Conservation (phyloP, 2,888 invertebrate genomes). For the Uloborus plumipes region DNA sequence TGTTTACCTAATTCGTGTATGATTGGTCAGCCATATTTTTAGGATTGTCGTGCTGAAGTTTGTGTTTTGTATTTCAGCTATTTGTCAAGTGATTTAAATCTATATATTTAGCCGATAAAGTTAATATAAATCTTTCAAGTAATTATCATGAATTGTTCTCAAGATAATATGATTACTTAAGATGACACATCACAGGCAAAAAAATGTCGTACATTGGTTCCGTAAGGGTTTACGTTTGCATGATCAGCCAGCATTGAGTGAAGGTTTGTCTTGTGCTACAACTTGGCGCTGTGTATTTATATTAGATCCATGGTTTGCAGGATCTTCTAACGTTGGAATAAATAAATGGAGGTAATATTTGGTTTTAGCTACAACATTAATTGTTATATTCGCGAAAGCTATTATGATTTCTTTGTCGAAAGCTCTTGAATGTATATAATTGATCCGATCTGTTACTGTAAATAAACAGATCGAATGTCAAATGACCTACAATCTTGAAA, state of each 20-base stretch:
- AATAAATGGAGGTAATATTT: conserved; percentile 87
- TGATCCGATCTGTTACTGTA: too few species aligned
- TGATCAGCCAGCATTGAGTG: conserved; percentile 85
- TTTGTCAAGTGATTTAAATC: conserved; percentile 1
- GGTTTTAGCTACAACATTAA: too few species aligned
- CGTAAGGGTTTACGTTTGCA: conserved; percentile 87
- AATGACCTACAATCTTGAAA: too few species aligned
- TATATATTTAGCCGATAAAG: not conserved
- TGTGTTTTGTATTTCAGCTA: not conserved
- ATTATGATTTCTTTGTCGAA: too few species aligned
- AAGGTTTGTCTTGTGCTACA: conserved; percentile 79
- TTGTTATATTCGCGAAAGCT: too few species aligned
- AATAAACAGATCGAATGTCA: too few species aligned
- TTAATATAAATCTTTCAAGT: not conserved
- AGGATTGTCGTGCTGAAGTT: not conserved
- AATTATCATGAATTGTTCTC: conserved; percentile 39
- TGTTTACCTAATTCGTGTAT: conserved; percentile 13
- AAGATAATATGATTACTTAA: conserved; percentile 49
- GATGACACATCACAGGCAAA: conserved; percentile 68
- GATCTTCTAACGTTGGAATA: conserved; percentile 87
- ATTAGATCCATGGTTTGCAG: conserved; percentile 92
- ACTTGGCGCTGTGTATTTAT: conserved; percentile 89
- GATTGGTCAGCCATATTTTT: conserved; percentile 29
- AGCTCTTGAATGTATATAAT: too few species aligned
- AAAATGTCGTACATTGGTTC: conserved; percentile 90